Evolutionary conservation across 2,888 invertebrate species (phyloP).

Genomic region (Tridacna crocea): DNA sequence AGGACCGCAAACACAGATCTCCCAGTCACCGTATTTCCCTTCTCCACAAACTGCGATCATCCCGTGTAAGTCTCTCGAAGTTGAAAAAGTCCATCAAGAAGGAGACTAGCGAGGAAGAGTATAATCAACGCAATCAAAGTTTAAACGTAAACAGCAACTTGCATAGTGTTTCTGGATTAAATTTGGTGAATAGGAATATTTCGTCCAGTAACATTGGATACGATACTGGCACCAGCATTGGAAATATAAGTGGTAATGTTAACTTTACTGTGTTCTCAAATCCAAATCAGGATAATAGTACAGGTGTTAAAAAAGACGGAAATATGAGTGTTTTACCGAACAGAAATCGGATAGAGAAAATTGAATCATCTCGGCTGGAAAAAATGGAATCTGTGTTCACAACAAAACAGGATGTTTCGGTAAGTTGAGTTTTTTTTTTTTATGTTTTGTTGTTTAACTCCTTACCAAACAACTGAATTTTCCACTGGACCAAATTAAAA

Average conservation of each 20-base stretch:
- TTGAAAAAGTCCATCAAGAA: conserved; percentile 72
- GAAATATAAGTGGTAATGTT: conserved; percentile 9
- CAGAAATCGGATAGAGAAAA: conserved; percentile 21
- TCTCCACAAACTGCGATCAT: conserved; percentile 73
- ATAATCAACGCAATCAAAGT: conserved; percentile 16
- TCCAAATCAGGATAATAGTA: conserved; percentile 9
- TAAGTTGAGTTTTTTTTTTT: neutral
- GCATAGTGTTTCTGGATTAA: conserved; percentile 4
- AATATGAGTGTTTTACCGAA: conserved; percentile 26
- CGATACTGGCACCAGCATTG: conserved; percentile 14
- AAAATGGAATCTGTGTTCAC: conserved; percentile 24
- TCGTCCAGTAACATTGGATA: neutral
- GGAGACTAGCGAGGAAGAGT: conserved; percentile 39
- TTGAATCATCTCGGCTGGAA: conserved; percentile 5
- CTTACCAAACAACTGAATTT: too few relatives aligned
- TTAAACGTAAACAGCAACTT: conserved; percentile 10
- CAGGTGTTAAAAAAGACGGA: conserved; percentile 12
- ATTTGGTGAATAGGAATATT: conserved; percentile 8
- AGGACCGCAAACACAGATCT: conserved; percentile 71
- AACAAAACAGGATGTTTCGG: neutral
- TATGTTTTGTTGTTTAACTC: neutral
- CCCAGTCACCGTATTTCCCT: conserved; percentile 73
- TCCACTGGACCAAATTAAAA: too few relatives aligned
- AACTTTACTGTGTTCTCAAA: conserved; percentile 21
- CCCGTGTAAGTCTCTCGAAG: conserved; percentile 70